Conservation (phyloP, 2,797 vertebrate species). For the Xiphorhynchus erythropygius region DNA sequence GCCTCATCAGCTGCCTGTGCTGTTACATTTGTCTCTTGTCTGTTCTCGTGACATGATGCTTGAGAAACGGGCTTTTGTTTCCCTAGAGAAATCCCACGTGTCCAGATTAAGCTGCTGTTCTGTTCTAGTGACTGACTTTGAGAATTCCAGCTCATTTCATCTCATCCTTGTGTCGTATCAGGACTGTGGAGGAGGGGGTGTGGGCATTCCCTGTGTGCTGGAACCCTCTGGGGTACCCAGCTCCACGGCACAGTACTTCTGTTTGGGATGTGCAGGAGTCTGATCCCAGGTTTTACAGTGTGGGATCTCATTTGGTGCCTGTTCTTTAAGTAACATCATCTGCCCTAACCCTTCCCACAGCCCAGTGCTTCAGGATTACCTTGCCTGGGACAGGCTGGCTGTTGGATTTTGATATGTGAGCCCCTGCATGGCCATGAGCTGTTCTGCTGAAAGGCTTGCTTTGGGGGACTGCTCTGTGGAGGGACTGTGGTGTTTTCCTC, state of each 20-base stretch:
- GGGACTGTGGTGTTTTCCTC: not conserved
- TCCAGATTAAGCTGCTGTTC: not conserved
- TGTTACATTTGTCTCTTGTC: not conserved
- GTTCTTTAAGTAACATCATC: fast-evolving
- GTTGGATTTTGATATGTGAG: not conserved
- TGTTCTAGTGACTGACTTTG: not conserved
- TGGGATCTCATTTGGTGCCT: not conserved
- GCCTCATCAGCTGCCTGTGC: not conserved
- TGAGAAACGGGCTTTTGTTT: not conserved
- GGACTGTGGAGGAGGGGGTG: fast-evolving
- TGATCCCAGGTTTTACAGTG: fast-evolving
- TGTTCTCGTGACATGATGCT: not conserved
- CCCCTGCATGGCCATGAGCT: not conserved
- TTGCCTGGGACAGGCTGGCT: not conserved
- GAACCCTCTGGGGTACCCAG: not conserved
- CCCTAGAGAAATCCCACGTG: not conserved
- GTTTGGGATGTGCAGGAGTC: not conserved
- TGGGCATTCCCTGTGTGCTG: not conserved
- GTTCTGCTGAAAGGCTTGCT: not conserved
- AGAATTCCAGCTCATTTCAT: not conserved
- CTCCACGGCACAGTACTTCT: not conserved
- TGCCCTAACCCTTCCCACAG: not conserved
- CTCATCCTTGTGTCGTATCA: not conserved
- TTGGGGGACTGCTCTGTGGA: not conserved
- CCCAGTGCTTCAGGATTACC: not conserved